Percentiles rank a stretch among this genome's conserved stretches.
Conservation (phyloP, 2,888 invertebrate species). For the Nomada goodeniana region DNA sequence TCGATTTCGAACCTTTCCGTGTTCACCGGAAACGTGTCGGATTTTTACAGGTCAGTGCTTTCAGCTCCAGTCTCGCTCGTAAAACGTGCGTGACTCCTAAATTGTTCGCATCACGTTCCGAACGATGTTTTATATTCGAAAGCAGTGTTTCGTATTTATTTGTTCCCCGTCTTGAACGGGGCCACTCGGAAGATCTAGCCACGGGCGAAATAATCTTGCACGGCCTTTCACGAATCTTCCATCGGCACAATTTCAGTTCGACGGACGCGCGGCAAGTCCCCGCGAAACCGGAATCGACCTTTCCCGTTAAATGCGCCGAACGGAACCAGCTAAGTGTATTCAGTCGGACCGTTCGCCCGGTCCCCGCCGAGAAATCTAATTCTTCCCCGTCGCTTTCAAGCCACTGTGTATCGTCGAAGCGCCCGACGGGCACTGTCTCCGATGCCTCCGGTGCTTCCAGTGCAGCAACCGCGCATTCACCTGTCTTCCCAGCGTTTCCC, state of each 20-base stretch:
- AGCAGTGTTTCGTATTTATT: conserved; percentile 2
- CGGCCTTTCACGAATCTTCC: no score
- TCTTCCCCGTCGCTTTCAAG: conserved; percentile 19
- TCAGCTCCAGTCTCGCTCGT: conserved; percentile 15
- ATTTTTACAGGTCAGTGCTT: conserved; percentile 31
- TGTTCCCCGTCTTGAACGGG: not conserved
- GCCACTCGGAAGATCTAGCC: not conserved
- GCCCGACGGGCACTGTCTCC: conserved; percentile 16
- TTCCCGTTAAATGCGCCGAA: not conserved
- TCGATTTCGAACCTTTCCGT: conserved; percentile 16
- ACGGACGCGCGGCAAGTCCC: no score
- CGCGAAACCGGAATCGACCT: not conserved
- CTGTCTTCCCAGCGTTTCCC: conserved; percentile 28
- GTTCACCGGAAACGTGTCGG: conserved; percentile 23
- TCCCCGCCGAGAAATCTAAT: conserved; percentile 13
- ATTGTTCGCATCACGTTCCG: conserved; percentile 27
- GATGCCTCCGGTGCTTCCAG: conserved; percentile 42
- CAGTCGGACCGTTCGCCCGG: not conserved
- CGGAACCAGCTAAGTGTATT: not conserved
- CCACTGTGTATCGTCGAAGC: not conserved
- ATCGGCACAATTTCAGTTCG: no score
- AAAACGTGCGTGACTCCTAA: conserved; percentile 41
- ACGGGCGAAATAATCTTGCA: not conserved
- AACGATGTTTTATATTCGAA: conserved; percentile 17
- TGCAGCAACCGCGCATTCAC: conserved; percentile 39